phyloP scores from a whole-genome alignment of 1,140 invertebrate species.

The Lanistes nyassanus region DNA sequence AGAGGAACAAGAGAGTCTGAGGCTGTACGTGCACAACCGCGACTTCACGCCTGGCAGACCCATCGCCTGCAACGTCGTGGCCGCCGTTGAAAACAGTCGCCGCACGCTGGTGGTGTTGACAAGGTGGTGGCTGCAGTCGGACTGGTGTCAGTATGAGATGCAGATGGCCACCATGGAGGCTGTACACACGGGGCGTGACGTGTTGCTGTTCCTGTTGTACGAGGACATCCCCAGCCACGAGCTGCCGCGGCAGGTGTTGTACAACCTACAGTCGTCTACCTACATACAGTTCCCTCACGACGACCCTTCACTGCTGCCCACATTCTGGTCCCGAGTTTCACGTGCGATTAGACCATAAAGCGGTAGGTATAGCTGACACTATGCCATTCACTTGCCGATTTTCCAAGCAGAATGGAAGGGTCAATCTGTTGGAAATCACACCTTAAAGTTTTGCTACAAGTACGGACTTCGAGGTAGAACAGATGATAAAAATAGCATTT shows the following conservation, averaged over 20 bases:
- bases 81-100: constrained; percentile 72
- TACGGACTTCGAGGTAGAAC: too few species aligned
- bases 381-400: too few species aligned
- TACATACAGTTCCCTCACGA: too few species aligned
- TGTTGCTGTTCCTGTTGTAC: constrained; percentile 33
- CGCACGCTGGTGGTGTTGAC: constrained; percentile 75
- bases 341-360: not conserved
- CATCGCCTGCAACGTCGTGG: constrained; percentile 74
- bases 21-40: constrained; percentile 46
- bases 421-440: too few species aligned
- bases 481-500: too few species aligned
- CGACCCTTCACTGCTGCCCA: constrained; percentile 10
- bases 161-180: constrained; percentile 59
- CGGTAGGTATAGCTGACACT: too few species aligned
- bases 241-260: constrained; percentile 27
- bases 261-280: constrained; percentile 31
- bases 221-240: constrained; percentile 31
- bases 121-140: constrained; percentile 73
- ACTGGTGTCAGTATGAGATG: constrained; percentile 77
- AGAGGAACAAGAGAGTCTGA: constrained; percentile 25
- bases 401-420: too few species aligned
- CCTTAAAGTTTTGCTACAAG: too few species aligned
- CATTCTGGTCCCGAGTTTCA: not conserved
- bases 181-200: constrained; percentile 27
- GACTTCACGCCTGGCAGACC: constrained; percentile 50